These are phyloP conservation scores for Sebastes steindachneri DNA, from an alignment of 2,797 vertebrate genomes.

Conservation along the genomic window DNA sequence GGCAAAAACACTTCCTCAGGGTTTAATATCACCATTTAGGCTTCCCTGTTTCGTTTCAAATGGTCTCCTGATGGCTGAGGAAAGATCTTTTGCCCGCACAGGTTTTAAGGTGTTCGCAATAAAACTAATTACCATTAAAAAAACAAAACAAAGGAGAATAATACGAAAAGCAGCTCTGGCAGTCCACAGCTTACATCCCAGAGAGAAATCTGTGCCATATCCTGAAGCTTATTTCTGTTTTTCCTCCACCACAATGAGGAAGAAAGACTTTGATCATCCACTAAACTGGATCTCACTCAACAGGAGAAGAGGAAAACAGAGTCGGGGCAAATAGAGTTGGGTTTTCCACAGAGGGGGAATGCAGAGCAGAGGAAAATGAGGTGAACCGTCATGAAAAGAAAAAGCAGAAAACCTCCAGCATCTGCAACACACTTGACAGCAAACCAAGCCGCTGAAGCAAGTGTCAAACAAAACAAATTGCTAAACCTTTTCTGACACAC, in stretches of 20 bases:
- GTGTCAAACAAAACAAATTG: constrained; percentile 65
- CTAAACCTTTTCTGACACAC: constrained; percentile 47
- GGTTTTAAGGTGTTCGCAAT: constrained; percentile 38
- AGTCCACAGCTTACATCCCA: constrained; percentile 18
- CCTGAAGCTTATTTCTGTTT: constrained; percentile 49
- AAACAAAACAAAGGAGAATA: constrained; percentile 17
- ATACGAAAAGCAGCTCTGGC: constrained; percentile 15
- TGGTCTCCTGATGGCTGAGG: constrained; percentile 27
- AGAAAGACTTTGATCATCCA: constrained; percentile 74
- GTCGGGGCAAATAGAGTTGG: constrained; percentile 30
- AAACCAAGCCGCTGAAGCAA: constrained; percentile 54
- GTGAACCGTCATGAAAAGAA: constrained; percentile 44
- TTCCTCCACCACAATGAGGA: constrained; percentile 48
- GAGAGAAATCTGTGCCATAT: constrained; percentile 56
- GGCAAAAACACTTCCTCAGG: constrained; percentile 5
- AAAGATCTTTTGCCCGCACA: constrained; percentile 3
- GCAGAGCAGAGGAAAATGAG: constrained; percentile 55
- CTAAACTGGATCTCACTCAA: constrained; percentile 45
- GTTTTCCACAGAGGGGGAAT: constrained; percentile 40
- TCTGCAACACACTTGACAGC: constrained; percentile 39
- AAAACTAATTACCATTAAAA: constrained; percentile 56
- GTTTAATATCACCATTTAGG: constrained; percentile 24
- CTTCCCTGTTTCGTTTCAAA: constrained; percentile 43
- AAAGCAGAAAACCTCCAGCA: constrained; percentile 44
- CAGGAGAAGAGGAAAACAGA: constrained; percentile 44